A percentile compares a stretch with the other conserved stretches of the same genome.
phyloP scores from a whole-genome alignment of 2,113 vertebrate species.

The Mustela nigripes region DNA sequence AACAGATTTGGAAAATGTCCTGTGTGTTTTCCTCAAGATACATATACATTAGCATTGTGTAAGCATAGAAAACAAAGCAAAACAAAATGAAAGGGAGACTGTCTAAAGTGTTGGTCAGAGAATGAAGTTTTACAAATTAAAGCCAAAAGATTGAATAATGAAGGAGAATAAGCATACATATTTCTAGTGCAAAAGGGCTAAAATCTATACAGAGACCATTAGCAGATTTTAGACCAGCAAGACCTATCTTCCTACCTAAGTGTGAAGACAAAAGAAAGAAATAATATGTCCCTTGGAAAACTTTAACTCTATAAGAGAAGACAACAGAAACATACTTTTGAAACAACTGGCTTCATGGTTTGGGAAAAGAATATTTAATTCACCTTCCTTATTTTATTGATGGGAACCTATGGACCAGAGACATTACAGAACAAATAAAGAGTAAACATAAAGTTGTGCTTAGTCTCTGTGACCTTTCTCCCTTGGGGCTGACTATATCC shows the following conservation, averaged over 20 bases:
- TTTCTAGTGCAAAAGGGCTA: neutral
- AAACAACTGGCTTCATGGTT: neutral
- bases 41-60: neutral
- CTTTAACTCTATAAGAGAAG: neutral
- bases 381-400: neutral
- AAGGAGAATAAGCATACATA: neutral
- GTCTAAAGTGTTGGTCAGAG: neutral
- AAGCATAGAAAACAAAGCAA: neutral
- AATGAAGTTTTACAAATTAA: neutral
- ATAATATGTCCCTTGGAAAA: neutral
- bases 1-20: conserved; percentile 30
- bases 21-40: neutral
- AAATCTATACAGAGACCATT: neutral
- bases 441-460: neutral
- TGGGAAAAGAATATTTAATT: neutral
- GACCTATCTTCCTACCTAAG: neutral
- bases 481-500: neutral
- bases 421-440: neutral
- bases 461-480: neutral
- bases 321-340: neutral
- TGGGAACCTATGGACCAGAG: neutral
- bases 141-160: neutral
- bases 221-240: neutral
- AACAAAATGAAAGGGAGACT: neutral
- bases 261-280: conserved; percentile 1